Evolutionary conservation across 2,113 vertebrate species (phyloP).

Genomic region (Centropus unirufus): DNA sequence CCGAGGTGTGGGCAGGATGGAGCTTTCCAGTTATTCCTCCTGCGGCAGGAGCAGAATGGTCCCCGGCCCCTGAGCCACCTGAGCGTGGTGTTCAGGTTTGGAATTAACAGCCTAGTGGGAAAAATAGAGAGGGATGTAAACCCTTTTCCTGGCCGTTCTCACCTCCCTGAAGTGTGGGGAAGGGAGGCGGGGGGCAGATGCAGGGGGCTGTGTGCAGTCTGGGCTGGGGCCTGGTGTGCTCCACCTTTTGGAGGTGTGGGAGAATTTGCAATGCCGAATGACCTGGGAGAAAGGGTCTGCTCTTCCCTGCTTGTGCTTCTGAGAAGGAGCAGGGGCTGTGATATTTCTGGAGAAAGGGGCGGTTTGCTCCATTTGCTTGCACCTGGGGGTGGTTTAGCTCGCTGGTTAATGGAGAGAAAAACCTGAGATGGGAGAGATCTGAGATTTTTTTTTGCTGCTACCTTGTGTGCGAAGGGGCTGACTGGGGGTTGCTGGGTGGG

Average conservation of each 20-base stretch:
- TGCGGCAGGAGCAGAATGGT: background rate
- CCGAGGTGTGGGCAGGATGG: fast-evolving
- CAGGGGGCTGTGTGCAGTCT: background rate
- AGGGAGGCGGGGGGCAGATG: background rate
- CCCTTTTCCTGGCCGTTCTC: background rate
- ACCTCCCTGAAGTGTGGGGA: no score
- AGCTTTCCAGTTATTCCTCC: no score
- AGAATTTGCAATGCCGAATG: fast-evolving
- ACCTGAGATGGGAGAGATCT: background rate
- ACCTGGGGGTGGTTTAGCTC: fast-evolving
- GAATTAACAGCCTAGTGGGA: background rate
- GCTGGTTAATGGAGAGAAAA: background rate
- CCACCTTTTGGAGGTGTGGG: background rate
- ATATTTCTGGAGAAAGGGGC: background rate
- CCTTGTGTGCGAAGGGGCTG: no score
- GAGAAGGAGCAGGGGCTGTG: background rate
- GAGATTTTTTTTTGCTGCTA: background rate
- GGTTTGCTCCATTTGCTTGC: background rate
- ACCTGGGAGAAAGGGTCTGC: background rate
- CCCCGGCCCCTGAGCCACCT: fast-evolving
- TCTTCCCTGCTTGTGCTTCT: background rate
- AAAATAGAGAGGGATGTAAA: background rate
- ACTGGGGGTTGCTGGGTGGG: fast-evolving
- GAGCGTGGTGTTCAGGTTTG: fast-evolving
- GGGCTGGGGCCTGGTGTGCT: background rate